Evolutionary conservation across 2,888 invertebrate genomes (phyloP).

Genomic region (Heteropelma amictum): DNA sequence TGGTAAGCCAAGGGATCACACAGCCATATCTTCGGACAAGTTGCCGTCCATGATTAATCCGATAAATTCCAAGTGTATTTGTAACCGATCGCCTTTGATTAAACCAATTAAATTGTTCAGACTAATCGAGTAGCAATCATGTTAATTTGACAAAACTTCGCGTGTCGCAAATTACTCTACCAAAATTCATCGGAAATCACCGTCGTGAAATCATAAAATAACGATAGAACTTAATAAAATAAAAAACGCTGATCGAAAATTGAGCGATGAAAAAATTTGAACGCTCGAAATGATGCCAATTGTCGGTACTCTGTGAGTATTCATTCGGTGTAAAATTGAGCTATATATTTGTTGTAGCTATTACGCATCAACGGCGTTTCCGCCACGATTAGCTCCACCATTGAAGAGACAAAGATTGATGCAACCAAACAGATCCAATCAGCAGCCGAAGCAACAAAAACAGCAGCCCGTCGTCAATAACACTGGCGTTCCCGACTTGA

Average conservation of each 20-base stretch:
- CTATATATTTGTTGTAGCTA: slow-evolving; percentile 78
- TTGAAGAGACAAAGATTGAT: slow-evolving; percentile 82
- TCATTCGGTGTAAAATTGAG: no score
- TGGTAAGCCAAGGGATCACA: slow-evolving; percentile 72
- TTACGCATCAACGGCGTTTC: slow-evolving; percentile 82
- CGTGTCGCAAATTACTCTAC: no score
- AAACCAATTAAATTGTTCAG: background rate
- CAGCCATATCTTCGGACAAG: slow-evolving; percentile 72
- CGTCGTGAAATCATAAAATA: no score
- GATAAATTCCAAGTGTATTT: slow-evolving; percentile 42
- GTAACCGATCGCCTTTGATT: slow-evolving; percentile 32
- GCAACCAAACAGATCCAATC: slow-evolving; percentile 78
- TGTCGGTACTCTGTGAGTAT: no score
- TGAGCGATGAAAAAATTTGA: background rate
- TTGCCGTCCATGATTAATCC: slow-evolving; percentile 72
- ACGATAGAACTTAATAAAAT: background rate
- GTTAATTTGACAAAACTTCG: no score
- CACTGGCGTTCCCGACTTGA: slow-evolving; percentile 77
- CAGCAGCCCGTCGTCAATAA: slow-evolving; percentile 64
- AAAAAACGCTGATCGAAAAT: background rate
- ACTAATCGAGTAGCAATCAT: background rate
- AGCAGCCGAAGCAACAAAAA: slow-evolving; percentile 71
- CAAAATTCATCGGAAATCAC: no score
- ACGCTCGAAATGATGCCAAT: no score
- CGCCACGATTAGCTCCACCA: slow-evolving; percentile 82